phyloP scores from a whole-genome alignment of 2,888 invertebrate species.

The Leptopterna dolabrata region DNA sequence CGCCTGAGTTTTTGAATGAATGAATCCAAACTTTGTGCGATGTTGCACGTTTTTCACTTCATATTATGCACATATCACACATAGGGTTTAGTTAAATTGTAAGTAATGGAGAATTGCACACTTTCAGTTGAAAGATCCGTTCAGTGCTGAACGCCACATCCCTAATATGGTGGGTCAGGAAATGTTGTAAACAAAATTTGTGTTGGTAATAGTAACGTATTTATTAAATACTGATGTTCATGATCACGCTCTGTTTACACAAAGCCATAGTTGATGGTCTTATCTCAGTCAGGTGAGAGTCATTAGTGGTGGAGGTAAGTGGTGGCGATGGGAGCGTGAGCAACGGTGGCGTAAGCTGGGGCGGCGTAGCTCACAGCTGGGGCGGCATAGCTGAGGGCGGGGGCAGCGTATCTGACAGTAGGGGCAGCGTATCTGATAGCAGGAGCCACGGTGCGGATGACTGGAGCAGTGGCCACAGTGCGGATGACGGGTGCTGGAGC shows the following conservation, averaged over 20 bases:
- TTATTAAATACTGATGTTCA: constrained; percentile 41
- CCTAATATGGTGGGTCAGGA: too few species aligned
- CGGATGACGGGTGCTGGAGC: constrained; percentile 38
- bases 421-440: constrained; percentile 5
- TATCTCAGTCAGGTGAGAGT: background rate
- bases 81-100: too few species aligned
- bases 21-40: too few species aligned
- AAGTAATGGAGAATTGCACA: too few species aligned
- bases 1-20: too few species aligned
- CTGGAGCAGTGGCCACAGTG: constrained; percentile 45
- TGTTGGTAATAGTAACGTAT: constrained; percentile 7
- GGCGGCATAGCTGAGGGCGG: constrained; percentile 38
- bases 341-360: constrained; percentile 46
- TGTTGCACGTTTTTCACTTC: too few species aligned
- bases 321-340: constrained; percentile 46
- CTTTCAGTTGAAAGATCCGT: too few species aligned
- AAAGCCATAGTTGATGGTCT: constrained; percentile 12
- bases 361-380: constrained; percentile 50
- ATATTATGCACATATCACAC: too few species aligned
- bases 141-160: too few species aligned
- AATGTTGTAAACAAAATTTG: background rate
- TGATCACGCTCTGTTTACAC: constrained; percentile 41
- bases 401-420: too few species aligned
- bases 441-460: constrained; percentile 28
- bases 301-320: constrained; percentile 42